Evolutionary conservation across 2,797 vertebrate species (phyloP), one percentile per base, ranked within the genome.

Genomic region (Coreius guichenoti): DNA sequence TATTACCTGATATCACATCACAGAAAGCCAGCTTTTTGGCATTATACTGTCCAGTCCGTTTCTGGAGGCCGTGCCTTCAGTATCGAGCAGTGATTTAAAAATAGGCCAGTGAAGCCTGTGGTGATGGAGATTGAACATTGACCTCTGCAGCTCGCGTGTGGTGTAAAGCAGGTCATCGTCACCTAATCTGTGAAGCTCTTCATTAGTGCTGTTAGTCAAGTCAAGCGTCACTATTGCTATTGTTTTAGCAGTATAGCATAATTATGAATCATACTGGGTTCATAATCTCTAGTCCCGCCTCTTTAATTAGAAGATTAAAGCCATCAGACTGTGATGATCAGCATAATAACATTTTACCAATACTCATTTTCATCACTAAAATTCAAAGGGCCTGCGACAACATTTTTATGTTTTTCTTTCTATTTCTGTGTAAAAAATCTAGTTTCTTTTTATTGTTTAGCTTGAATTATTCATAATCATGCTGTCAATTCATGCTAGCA

Each of bases 111-210:
- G 58, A 65, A 65, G 58, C 83, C 84, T 73, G 43, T 86, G 88
- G 86, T 68, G 81, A 72, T 31, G 81, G 74, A 86, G 86, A 88
- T 87, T 90, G 74, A 84, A 76, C 90, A 95, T 95, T 90, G 93
- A 95, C 94, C 90, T 84, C 47, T 77, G 84, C 80, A 85, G 85
- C 90, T 84, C 87, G 79, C 83, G 7, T 88, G 83, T 77, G 80
- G 47, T 58, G 81, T 56, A 91, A 95, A 94, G 81, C 88, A 87
- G 93, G 93, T 94, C 94, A 94, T 81, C 58, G 2, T 8, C 75
- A 5, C 12, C 74, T 77, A n/a, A n/a, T 77, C 13, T 0, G 7
- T 39, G 21, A 26, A 78, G 75, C 89, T 89, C 88, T 88, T 88
- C 88, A 91, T 84, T 73, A 86, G 72, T 88, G 86, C 86, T 87